phyloP scores from a whole-genome alignment of 2,113 vertebrate genomes.

The Lethenteron camtschaticum region DNA sequence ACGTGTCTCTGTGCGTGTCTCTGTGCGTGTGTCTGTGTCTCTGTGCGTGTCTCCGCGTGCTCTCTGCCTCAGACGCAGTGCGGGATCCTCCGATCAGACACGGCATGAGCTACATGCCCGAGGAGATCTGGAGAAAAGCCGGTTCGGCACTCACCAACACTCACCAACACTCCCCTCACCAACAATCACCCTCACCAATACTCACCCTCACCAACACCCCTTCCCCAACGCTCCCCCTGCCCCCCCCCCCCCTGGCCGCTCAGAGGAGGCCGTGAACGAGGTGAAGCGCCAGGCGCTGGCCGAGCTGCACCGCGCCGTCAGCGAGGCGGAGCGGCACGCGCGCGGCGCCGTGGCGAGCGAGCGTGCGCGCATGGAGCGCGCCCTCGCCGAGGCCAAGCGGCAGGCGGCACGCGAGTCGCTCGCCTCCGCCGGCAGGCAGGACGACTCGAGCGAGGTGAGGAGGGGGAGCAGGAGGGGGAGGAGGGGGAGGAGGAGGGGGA shows the following conservation, averaged over 20 bases:
- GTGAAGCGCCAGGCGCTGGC: slow-evolving; percentile 3
- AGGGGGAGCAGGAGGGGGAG: not conserved
- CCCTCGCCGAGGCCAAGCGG: not conserved
- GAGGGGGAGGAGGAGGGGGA: not conserved
- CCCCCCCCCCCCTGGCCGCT: not conserved
- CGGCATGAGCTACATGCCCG: slow-evolving; percentile 61
- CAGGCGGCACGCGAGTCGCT: not conserved
- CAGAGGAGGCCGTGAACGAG: slow-evolving; percentile 5
- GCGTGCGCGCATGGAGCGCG: not conserved
- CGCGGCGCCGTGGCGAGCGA: not conserved
- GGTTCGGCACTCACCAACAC: slow-evolving; percentile 22
- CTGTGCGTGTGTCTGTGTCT: too few species aligned
- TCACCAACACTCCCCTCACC: too few species aligned
- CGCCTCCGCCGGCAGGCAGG: not conserved
- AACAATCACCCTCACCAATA: too few species aligned
- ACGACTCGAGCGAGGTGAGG: slow-evolving; percentile 1
- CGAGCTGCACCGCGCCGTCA: not conserved
- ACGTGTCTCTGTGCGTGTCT: too few species aligned
- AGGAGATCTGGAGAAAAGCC: slow-evolving; percentile 97
- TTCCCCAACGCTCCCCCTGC: not conserved
- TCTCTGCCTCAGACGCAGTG: slow-evolving; percentile 35
- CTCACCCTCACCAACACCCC: too few species aligned
- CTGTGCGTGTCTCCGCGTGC: not conserved
- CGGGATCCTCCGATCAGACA: slow-evolving; percentile 53
- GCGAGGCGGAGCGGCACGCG: slow-evolving; percentile 2